Conservation (phyloP, 2,888 invertebrate species). For the Morpho deidamia region DNA sequence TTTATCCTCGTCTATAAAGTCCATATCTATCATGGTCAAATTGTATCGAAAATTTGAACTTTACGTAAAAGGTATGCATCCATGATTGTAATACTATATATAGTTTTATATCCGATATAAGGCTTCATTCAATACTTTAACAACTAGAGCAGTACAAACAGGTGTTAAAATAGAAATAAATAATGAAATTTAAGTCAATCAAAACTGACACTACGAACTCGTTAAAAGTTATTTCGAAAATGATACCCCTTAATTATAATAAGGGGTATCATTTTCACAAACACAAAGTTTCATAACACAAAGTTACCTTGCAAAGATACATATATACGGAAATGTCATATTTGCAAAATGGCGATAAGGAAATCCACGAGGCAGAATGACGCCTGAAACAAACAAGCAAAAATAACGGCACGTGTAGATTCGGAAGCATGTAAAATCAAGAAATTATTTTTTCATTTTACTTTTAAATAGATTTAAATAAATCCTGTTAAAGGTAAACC, state of each 20-base stretch:
- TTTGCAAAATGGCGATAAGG: slow-evolving; percentile 25
- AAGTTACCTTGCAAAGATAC: slow-evolving; percentile 23
- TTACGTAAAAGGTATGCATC: too few relatives aligned
- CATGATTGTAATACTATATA: too few relatives aligned
- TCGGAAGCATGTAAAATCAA: slow-evolving; percentile 38
- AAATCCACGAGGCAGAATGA: slow-evolving; percentile 22
- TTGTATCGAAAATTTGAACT: too few relatives aligned
- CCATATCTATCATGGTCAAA: too few relatives aligned
- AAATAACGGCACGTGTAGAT: slow-evolving; percentile 57
- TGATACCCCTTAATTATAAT: slow-evolving; percentile 20
- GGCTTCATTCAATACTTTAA: too few relatives aligned
- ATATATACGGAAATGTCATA: slow-evolving; percentile 29
- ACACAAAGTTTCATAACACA: too few relatives aligned
- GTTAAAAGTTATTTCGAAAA: slow-evolving; percentile 25
- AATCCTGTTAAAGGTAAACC: too few relatives aligned
- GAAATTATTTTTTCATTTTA: neutral
- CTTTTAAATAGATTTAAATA: too few relatives aligned
- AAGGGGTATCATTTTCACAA: too few relatives aligned
- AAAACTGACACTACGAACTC: neutral
- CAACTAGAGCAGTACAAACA: too few relatives aligned
- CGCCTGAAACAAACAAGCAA: slow-evolving; percentile 37
- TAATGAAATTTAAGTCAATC: neutral
- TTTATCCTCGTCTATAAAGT: neutral
- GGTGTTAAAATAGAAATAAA: neutral
- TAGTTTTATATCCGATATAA: too few relatives aligned